Conservation (phyloP, 1,140 invertebrate species). For the Drosophila elegans region DNA sequence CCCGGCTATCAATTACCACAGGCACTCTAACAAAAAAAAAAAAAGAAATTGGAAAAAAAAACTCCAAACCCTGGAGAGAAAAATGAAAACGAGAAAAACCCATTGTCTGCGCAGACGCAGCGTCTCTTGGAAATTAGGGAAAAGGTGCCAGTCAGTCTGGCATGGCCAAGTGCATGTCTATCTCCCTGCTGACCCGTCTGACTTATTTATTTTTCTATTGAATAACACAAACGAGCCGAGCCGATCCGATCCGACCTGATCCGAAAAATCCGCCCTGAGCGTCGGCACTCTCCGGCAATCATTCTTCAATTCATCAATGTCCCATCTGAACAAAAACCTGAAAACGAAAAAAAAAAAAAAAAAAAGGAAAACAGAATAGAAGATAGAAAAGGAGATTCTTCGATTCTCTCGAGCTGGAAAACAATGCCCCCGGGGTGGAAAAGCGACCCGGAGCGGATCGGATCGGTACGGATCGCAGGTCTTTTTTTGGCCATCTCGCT, state of each 20-base stretch:
- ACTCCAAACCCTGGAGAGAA: background rate
- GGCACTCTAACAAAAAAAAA: conserved; percentile 11
- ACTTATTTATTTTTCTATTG: conserved; percentile 81
- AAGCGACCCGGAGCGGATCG: conserved; percentile 39
- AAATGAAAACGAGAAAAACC: conserved; percentile 4
- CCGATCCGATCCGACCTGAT: background rate
- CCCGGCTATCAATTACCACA: conserved; percentile 60
- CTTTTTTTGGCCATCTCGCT: conserved; percentile 17
- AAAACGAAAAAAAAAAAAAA: conserved; percentile 22
- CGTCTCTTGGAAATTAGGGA: conserved; percentile 54
- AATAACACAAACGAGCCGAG: conserved; percentile 64
- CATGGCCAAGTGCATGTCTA: conserved; percentile 54
- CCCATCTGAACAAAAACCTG: conserved; percentile 32
- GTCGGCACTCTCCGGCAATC: conserved; percentile 64
- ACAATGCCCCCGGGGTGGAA: conserved; percentile 70
- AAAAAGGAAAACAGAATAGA: conserved; percentile 17
- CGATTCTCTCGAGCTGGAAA: conserved; percentile 7
- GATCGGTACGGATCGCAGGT: conserved; percentile 41
- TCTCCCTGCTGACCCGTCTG: conserved; percentile 32
- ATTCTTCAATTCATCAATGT: conserved; percentile 83
- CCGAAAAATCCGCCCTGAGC: conserved; percentile 55
- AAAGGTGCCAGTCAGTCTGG: conserved; percentile 83
- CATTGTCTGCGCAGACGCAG: conserved; percentile 40
- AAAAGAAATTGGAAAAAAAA: background rate
- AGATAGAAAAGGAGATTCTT: conserved; percentile 29